Evolutionary conservation across 2,113 vertebrate species (phyloP).

Genomic region (Dicentrarchus labrax): DNA sequence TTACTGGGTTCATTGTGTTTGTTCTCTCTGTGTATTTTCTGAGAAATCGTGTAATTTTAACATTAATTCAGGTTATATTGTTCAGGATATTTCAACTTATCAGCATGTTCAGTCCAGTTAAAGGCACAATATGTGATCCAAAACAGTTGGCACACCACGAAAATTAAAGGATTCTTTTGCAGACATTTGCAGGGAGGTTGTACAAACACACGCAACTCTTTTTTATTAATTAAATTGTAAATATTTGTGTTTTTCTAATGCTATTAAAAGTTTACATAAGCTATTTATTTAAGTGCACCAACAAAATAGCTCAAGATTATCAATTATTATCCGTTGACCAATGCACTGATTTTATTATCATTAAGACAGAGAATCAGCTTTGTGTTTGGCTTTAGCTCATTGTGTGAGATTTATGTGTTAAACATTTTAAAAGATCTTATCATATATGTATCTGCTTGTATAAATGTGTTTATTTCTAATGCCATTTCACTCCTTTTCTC

Average conservation of each 20-base stretch:
- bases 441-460: slow-evolving; percentile 8
- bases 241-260: neutral
- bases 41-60: neutral
- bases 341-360: neutral
- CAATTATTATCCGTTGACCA: neutral
- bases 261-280: neutral
- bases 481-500: slow-evolving; percentile 50
- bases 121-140: neutral
- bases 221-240: neutral
- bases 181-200: neutral
- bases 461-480: slow-evolving; percentile 45
- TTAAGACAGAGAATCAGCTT: neutral
- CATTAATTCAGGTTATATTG: neutral
- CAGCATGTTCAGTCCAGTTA: neutral
- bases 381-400: neutral
- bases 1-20: slow-evolving; percentile 5
- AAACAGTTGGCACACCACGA: neutral
- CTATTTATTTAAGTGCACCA: neutral
- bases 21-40: neutral
- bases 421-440: slow-evolving; percentile 16
- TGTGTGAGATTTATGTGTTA: slow-evolving; percentile 1
- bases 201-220: neutral
- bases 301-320: neutral
- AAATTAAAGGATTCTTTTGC: neutral
- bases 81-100: neutral